Evolutionary conservation across 1,140 invertebrate genomes (phyloP).

Genomic region (Lerema accius): DNA sequence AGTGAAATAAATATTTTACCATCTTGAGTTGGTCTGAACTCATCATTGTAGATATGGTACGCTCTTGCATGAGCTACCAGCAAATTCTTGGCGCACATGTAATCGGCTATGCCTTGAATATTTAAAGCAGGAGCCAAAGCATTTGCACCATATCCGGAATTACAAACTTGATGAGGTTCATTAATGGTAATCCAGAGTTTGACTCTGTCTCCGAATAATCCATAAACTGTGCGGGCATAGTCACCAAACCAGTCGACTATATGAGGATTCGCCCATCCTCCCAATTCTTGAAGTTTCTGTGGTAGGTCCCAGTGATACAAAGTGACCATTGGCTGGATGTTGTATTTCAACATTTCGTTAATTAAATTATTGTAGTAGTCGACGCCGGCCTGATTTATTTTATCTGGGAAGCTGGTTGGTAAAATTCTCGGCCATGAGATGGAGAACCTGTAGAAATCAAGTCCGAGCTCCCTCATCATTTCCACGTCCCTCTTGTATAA

Average conservation of each 20-base stretch:
- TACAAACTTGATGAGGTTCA: constrained; percentile 85
- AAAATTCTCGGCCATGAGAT: constrained; percentile 86
- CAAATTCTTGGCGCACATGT: constrained; percentile 67
- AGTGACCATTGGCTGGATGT: constrained; percentile 84
- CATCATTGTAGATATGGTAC: constrained; percentile 83
- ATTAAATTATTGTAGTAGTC: constrained; percentile 86
- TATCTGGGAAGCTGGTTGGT: constrained; percentile 83
- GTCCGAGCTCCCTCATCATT: constrained; percentile 78
- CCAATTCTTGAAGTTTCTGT: constrained; percentile 83
- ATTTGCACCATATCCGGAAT: constrained; percentile 81
- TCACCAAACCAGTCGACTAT: constrained; percentile 85
- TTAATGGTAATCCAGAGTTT: constrained; percentile 88
- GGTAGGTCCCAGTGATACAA: constrained; percentile 88
- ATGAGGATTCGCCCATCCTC: constrained; percentile 85
- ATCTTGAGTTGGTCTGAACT: constrained; percentile 48
- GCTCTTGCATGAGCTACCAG: constrained; percentile 64
- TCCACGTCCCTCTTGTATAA: constrained; percentile 78
- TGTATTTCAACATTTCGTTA: constrained; percentile 81
- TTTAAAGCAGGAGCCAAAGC: constrained; percentile 77
- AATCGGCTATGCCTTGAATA: constrained; percentile 78
- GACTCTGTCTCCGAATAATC: constrained; percentile 84
- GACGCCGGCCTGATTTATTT: constrained; percentile 83
- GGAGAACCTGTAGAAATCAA: constrained; percentile 85
- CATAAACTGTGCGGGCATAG: constrained; percentile 84
- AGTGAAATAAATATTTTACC: constrained; percentile 82